A percentile compares a stretch with the other conserved stretches of the same genome.
Conservation (phyloP, 2,797 vertebrate genomes). For the Sciurus vulgaris region DNA sequence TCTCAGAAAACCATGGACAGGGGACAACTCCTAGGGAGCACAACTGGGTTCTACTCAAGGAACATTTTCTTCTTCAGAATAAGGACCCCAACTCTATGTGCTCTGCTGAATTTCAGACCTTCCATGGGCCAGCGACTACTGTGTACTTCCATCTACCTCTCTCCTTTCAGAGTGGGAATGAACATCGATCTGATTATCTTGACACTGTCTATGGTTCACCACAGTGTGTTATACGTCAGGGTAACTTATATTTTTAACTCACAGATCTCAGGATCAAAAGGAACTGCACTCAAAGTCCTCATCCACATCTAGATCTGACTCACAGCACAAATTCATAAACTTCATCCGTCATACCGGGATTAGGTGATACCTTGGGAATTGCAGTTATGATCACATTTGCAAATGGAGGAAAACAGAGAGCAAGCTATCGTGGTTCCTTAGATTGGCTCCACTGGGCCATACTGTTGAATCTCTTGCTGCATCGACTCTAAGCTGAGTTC, state of each 20-base stretch:
- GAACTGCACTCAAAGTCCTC: neutral
- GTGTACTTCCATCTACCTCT: neutral
- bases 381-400: neutral
- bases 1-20: neutral
- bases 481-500: neutral
- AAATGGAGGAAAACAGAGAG: neutral
- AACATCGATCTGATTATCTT: neutral
- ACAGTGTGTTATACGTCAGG: neutral
- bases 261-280: neutral
- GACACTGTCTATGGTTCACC: neutral
- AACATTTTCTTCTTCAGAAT: neutral
- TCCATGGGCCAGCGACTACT: neutral
- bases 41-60: neutral
- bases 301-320: neutral
- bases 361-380: neutral
- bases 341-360: neutral
- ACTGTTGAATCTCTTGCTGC: neutral
- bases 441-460: neutral
- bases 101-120: neutral
- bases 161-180: neutral
- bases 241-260: neutral
- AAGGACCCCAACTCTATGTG: neutral
- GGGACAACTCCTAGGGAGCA: neutral
- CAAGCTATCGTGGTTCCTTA: neutral
- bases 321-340: neutral